Base-by-base conservation (phyloP, 2,888 invertebrate genomes). In the Agrochola lychnidis region DNA sequence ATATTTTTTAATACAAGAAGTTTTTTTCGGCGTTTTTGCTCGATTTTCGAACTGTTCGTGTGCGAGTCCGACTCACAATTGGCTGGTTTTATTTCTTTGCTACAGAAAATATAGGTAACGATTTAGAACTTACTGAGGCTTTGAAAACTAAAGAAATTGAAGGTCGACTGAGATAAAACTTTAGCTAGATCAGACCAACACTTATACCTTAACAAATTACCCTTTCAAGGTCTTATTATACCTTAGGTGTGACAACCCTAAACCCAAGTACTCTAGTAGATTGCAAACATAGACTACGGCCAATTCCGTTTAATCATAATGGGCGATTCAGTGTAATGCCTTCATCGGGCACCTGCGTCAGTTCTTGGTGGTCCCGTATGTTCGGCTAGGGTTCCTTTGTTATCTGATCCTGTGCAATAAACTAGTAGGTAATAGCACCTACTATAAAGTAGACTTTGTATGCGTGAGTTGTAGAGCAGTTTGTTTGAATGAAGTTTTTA, bases 321-420 rank as follows among this genome's bases (percentile, higher is more conserved):
- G 90, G 95, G 88, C 91, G 93, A 93, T 94, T 94, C 94, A 91
- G 91, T 91, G 92, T 96, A 95, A 96, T 96, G 94, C 95, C 95
- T 96, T 96, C 95, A 96, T 96, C 92, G 94, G 89, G 91, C 94
- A 95, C 95, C 95, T 95, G 95, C 91, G 91, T 87, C 89, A 83
- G 87, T 80, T 82, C 85, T 91, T 89, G 91, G 92, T 90, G 89
- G 91, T 91, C 91, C 86, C 77, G 85, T 82, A 81, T 70, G 76
- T 75, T 79, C 70, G 79, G 82, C 63, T 74, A 76, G 78, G 80
- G 73, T 88, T 82, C 79, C 87, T 73, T 88, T 85, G 86, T 85
- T 85, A 88, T 85, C 86, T 79, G 85, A 87, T 87, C 84, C 76
- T 72, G 81, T 85, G 81, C 78, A 87, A 80, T 84, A 80, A 87